Conservation (phyloP, 2,888 invertebrate species). For the Drosophila silvestris region DNA sequence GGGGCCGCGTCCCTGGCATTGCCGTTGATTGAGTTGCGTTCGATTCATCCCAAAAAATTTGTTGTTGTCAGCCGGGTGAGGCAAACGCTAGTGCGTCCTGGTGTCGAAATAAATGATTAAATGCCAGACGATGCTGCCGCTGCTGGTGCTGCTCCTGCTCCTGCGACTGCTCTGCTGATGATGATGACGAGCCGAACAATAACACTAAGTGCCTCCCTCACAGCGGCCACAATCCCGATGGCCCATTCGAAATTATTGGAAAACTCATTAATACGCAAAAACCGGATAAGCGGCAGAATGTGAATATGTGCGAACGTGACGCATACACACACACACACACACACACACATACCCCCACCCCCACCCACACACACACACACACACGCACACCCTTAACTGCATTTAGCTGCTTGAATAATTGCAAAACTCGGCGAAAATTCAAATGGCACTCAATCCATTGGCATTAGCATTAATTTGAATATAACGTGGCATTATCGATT, state of each 20-base stretch:
- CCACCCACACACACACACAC: neutral
- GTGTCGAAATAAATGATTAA: conserved; percentile 68
- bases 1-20: conserved; percentile 39
- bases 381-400: conserved; percentile 6
- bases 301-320: conserved; percentile 57
- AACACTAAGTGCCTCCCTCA: conserved; percentile 55
- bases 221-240: conserved; percentile 8
- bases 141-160: neutral
- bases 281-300: conserved; percentile 46
- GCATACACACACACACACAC: conserved; percentile 23
- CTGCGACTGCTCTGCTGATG: no score
- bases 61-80: conserved; percentile 26
- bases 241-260: conserved; percentile 64
- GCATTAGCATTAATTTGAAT: conserved; percentile 32
- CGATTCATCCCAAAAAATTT: conserved; percentile 27
- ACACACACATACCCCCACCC: conserved; percentile 33
- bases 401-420: conserved; percentile 72
- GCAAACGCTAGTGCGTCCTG: conserved; percentile 28
- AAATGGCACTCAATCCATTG: conserved; percentile 17
- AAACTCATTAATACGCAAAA: conserved; percentile 71
- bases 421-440: conserved; percentile 37
- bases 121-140: conserved; percentile 22
- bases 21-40: conserved; percentile 61
- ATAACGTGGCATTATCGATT: conserved; percentile 13
- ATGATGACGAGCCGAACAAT: conserved; percentile 51